A percentile compares a stretch with the other conserved stretches of the same genome.
phyloP scores from a whole-genome alignment of 2,888 invertebrate species.

The Cremastinae sp. region DNA sequence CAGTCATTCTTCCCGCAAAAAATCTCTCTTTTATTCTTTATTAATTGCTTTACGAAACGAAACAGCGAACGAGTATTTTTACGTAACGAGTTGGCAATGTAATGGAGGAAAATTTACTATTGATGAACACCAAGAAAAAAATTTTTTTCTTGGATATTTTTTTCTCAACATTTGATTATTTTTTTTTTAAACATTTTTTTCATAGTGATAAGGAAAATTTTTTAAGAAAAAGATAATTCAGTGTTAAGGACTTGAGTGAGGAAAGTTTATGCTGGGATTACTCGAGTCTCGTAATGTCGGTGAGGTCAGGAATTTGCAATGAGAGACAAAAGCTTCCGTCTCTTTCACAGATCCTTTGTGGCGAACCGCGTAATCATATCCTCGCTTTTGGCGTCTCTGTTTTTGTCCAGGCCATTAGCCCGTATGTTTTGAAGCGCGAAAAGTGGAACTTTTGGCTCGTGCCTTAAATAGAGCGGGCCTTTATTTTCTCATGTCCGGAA shows the following conservation, averaged over 20 bases:
- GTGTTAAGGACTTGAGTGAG: too few relatives aligned
- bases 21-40: too few relatives aligned
- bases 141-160: too few relatives aligned
- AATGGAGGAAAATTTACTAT: too few relatives aligned
- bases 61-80: too few relatives aligned
- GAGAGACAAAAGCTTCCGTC: conserved; percentile 18
- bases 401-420: conserved; percentile 24
- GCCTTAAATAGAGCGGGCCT: conserved; percentile 2
- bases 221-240: neutral
- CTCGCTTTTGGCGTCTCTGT: conserved; percentile 4
- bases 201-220: conserved; percentile 12
- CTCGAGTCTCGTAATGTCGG: neutral
- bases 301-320: neutral
- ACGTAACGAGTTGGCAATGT: too few relatives aligned
- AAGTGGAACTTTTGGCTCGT: conserved; percentile 19
- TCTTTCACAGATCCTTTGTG: conserved; percentile 22
- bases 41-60: too few relatives aligned
- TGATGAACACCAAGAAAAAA: too few relatives aligned
- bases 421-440: conserved; percentile 36
- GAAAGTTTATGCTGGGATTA: neutral
- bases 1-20: too few relatives aligned
- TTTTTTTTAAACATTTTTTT: neutral
- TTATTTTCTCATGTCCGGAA: conserved; percentile 16
- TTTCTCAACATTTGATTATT: conserved; percentile 8
- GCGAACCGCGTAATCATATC: conserved; percentile 2